phyloP scores from a whole-genome alignment of 2,113 vertebrate species.

The Dipodomys spectabilis region DNA sequence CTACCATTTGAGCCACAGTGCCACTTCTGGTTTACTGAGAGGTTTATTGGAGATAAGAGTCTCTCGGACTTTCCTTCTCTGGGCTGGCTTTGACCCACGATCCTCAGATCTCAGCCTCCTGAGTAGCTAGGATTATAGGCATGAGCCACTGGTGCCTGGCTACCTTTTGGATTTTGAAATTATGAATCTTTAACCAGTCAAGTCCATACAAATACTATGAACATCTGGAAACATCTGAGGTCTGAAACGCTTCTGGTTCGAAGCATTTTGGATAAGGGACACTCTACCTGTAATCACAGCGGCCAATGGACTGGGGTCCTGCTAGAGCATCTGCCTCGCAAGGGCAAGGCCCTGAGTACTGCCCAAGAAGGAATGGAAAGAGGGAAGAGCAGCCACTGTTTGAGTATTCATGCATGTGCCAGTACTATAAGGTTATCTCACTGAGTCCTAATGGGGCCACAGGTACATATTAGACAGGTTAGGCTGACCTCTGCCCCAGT shows the following conservation, averaged over 20 bases:
- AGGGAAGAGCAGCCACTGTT: neutral
- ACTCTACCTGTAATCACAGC: neutral
- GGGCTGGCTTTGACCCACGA: too few relatives aligned
- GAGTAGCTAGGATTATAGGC: too few relatives aligned
- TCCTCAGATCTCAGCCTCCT: too few relatives aligned
- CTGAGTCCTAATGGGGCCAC: neutral
- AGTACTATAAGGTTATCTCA: accelerated
- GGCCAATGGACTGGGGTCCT: neutral
- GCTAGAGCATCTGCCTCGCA: too few relatives aligned
- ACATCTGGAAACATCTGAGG: neutral
- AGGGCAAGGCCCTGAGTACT: too few relatives aligned
- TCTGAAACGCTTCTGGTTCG: neutral
- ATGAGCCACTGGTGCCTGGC: too few relatives aligned
- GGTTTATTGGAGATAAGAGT: too few relatives aligned
- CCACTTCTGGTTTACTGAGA: too few relatives aligned
- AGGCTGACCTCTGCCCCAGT: neutral
- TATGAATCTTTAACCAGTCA: neutral
- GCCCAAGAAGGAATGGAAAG: too few relatives aligned
- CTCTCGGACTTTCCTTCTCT: too few relatives aligned
- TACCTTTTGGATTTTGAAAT: neutral
- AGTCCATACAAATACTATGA: neutral
- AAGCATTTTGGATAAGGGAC: neutral
- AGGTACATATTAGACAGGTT: neutral
- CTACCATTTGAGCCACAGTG: too few relatives aligned
- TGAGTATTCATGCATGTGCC: too few relatives aligned